phyloP scores from a whole-genome alignment of 2,797 vertebrate species.

The Enteromius unitaeniatus region DNA sequence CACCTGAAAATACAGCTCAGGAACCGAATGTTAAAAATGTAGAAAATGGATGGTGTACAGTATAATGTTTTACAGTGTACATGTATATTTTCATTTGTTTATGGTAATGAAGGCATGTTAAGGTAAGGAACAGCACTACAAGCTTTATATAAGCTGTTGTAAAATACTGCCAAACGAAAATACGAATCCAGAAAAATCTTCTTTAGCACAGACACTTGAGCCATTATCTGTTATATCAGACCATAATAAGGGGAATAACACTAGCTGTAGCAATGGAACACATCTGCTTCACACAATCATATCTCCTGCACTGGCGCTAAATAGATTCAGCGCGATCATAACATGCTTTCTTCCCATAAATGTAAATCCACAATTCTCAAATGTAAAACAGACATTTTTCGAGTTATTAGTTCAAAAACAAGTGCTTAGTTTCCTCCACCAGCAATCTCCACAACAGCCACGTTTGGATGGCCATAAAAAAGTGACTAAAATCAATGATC shows the following conservation, averaged over 20 bases:
- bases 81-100: slow-evolving; percentile 1
- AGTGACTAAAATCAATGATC: slow-evolving; percentile 46
- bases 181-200: slow-evolving; percentile 8
- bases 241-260: slow-evolving; percentile 41
- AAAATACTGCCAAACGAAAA: slow-evolving; percentile 18
- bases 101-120: neutral
- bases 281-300: slow-evolving; percentile 53
- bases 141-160: neutral
- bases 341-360: slow-evolving; percentile 40
- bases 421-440: slow-evolving; percentile 20
- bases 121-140: neutral
- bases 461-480: slow-evolving; percentile 49
- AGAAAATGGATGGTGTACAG: neutral
- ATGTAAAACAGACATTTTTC: slow-evolving; percentile 28
- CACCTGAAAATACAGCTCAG: neutral
- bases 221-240: slow-evolving; percentile 7
- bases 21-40: neutral
- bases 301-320: slow-evolving; percentile 40
- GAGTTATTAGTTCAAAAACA: neutral
- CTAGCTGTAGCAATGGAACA: slow-evolving; percentile 44
- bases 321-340: slow-evolving; percentile 38
- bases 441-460: slow-evolving; percentile 24
- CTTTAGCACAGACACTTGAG: slow-evolving; percentile 33
- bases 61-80: neutral
- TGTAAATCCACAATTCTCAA: slow-evolving; percentile 41